These are phyloP conservation scores for Balaeniceps rex DNA, from an alignment of 2,113 vertebrate species.

Conservation along the genomic window DNA sequence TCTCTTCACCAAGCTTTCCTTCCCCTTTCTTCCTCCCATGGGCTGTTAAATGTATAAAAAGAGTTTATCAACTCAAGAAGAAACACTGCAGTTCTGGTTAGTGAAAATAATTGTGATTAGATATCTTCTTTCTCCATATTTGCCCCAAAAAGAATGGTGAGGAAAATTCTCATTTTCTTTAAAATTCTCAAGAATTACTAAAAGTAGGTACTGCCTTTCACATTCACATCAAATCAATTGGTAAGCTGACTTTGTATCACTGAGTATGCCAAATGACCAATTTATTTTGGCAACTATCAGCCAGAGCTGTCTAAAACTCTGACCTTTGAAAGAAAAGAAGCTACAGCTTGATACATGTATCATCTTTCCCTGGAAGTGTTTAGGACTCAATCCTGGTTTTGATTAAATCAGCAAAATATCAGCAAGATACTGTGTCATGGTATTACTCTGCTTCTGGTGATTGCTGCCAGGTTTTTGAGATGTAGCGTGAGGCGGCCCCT, in stretches of 20 bases:
- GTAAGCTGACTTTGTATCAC: background rate
- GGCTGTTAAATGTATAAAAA: background rate
- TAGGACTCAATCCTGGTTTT: background rate
- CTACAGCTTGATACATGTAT: background rate
- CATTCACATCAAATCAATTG: background rate
- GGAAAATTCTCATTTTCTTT: background rate
- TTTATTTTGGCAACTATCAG: background rate
- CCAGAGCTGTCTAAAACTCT: background rate
- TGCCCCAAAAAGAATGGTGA: background rate
- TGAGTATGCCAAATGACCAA: background rate
- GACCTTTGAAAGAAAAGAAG: background rate
- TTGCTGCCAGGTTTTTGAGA: background rate
- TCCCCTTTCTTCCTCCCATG: background rate
- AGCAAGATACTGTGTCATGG: background rate
- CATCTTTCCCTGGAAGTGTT: background rate
- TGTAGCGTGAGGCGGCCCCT: accelerated
- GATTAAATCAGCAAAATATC: background rate
- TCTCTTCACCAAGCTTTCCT: background rate
- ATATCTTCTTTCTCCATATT: background rate
- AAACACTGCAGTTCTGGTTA: background rate
- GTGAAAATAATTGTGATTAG: background rate
- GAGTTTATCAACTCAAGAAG: background rate
- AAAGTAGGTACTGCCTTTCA: background rate
- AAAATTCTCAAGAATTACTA: background rate
- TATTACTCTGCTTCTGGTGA: background rate